Conservation (phyloP, 2,113 vertebrate species). For the Misgurnus mizolepis region DNA sequence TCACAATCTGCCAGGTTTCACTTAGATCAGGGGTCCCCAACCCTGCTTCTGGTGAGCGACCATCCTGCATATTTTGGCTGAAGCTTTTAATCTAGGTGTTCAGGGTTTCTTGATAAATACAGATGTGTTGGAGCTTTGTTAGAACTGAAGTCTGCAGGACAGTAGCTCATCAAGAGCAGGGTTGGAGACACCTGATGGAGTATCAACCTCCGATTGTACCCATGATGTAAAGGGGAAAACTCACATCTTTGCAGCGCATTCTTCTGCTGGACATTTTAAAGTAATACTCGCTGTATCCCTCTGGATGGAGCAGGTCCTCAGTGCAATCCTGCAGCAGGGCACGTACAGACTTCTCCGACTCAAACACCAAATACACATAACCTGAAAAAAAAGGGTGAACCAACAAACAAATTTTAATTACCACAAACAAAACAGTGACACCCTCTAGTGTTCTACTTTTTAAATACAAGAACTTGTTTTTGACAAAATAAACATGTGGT, state of each 20-base stretch:
- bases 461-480: not conserved
- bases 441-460: not conserved
- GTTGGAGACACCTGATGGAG: too few relatives aligned
- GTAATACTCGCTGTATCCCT: slow-evolving; percentile 92
- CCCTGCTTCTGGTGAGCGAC: too few relatives aligned
- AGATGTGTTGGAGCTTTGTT: too few relatives aligned
- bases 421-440: not conserved
- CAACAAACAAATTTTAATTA: not conserved
- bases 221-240: slow-evolving; percentile 33
- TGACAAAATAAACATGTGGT: not conserved
- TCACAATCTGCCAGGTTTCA: too few relatives aligned
- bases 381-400: slow-evolving; percentile 68
- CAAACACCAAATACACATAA: slow-evolving; percentile 97
- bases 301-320: slow-evolving; percentile 89
- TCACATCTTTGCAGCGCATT: slow-evolving; percentile 98
- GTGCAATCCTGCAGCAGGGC: slow-evolving; percentile 93
- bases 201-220: too few relatives aligned
- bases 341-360: slow-evolving; percentile 93
- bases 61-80: too few relatives aligned
- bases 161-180: too few relatives aligned
- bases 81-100: too few relatives aligned
- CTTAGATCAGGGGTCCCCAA: too few relatives aligned
- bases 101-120: too few relatives aligned
- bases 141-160: too few relatives aligned
- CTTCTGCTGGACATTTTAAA: slow-evolving; percentile 99